phyloP scores from a whole-genome alignment of 2,888 invertebrate genomes.

The Drosophila kambysellisi region DNA sequence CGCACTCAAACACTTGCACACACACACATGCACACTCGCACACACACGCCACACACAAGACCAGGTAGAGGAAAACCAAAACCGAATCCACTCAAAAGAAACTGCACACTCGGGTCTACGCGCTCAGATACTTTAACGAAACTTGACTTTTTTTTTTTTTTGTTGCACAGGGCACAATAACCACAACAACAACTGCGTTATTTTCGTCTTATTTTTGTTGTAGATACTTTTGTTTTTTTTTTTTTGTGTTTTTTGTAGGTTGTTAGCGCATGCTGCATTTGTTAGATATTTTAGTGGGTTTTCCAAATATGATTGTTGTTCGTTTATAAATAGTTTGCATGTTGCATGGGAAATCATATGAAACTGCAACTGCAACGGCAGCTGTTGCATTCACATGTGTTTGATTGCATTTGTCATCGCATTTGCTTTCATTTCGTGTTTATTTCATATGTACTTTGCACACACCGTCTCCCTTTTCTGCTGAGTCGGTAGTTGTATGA shows the following conservation, averaged over 20 bases:
- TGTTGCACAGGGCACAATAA: constrained; percentile 66
- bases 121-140: constrained; percentile 72
- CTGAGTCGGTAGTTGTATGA: constrained; percentile 56
- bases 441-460: constrained; percentile 42
- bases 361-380: constrained; percentile 3
- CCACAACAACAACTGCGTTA: constrained; percentile 45
- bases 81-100: constrained; percentile 72
- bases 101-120: constrained; percentile 52
- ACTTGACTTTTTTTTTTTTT: constrained; percentile 52
- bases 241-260: constrained; percentile 22
- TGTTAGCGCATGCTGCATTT: constrained; percentile 52
- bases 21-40: constrained; percentile 10
- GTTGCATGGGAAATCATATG: constrained; percentile 31
- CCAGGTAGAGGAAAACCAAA: constrained; percentile 65
- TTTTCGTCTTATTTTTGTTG: constrained; percentile 68
- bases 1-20: constrained; percentile 22
- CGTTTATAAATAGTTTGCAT: constrained; percentile 51
- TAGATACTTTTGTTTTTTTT: constrained; percentile 60
- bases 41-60: constrained; percentile 10
- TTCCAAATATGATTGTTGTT: constrained; percentile 47
- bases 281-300: constrained; percentile 32
- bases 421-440: constrained; percentile 52
- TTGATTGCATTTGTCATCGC: constrained; percentile 50
- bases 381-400: constrained; percentile 35
- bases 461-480: constrained; percentile 54